Percentiles rank a stretch among this genome's conserved stretches.
phyloP scores from a whole-genome alignment of 2,888 invertebrate genomes.

The Lamellibrachia columna region DNA sequence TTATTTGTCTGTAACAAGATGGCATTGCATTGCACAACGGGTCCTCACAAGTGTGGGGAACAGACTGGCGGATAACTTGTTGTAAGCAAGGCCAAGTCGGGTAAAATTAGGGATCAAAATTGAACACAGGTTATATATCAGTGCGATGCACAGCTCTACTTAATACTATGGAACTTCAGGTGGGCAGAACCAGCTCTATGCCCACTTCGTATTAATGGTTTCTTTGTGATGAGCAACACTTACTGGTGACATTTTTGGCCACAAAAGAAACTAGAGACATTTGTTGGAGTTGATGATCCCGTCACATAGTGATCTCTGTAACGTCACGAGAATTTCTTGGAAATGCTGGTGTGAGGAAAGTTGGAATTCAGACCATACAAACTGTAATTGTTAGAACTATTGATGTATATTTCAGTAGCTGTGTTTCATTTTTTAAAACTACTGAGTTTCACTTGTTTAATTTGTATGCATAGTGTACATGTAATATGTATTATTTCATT shows the following conservation, averaged over 20 bases:
- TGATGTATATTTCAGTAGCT: neutral
- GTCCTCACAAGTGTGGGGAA: neutral
- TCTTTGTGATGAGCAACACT: neutral
- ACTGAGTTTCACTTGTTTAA: neutral
- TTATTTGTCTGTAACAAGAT: neutral
- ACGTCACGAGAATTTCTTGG: neutral
- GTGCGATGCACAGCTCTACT: neutral
- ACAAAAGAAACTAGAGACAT: neutral
- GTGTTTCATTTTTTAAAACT: neutral
- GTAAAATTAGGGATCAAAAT: neutral
- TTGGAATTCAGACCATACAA: neutral
- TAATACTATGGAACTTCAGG: neutral
- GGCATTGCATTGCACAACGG: neutral
- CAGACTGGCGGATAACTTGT: neutral
- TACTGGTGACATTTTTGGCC: neutral
- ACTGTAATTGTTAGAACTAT: neutral
- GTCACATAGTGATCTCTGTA: neutral
- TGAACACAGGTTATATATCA: neutral
- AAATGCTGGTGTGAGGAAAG: neutral
- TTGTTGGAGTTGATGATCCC: too few relatives aligned
- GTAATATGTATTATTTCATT: constrained; percentile 10
- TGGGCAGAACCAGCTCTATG: neutral
- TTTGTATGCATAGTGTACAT: constrained; percentile 12
- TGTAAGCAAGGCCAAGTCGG: neutral
- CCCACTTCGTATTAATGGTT: neutral